These are phyloP conservation scores for Tetrao urogallus DNA, from an alignment of 2,113 vertebrate genomes.

Conservation along the genomic window DNA sequence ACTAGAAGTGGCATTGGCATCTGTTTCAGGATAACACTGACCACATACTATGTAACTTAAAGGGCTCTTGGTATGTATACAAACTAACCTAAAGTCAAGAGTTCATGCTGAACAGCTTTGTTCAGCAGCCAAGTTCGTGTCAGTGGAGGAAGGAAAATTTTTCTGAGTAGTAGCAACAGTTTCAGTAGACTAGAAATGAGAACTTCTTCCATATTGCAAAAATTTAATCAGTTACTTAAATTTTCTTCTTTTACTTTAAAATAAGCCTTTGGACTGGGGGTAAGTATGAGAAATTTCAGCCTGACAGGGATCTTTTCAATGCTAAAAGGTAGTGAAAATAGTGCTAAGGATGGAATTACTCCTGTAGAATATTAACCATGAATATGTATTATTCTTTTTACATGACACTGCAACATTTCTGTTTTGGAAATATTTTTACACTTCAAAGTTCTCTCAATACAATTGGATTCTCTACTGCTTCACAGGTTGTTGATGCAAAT, in stretches of 20 bases:
- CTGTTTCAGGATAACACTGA: background rate
- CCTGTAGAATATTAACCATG: background rate
- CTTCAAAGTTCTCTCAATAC: background rate
- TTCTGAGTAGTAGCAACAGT: background rate
- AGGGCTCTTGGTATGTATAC: background rate
- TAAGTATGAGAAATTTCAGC: background rate
- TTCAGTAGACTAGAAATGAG: background rate
- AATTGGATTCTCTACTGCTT: background rate
- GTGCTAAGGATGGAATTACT: background rate
- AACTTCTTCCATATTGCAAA: background rate
- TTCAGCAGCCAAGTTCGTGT: background rate
- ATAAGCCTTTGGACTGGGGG: background rate
- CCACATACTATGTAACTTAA: background rate
- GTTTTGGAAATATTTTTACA: background rate
- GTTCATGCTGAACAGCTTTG: background rate
- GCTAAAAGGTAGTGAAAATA: background rate
- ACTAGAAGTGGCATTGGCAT: background rate
- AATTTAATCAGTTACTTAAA: background rate
- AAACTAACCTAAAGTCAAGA: background rate
- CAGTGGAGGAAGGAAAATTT: background rate
- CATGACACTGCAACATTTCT: background rate
- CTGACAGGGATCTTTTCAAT: background rate
- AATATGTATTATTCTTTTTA: background rate
- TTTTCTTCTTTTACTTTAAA: conserved; percentile 26
- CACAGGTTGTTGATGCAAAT: background rate